Percentiles rank a stretch among this genome's conserved stretches.
phyloP scores from a whole-genome alignment of 2,888 invertebrate genomes.

The Ectobius pallidus region DNA sequence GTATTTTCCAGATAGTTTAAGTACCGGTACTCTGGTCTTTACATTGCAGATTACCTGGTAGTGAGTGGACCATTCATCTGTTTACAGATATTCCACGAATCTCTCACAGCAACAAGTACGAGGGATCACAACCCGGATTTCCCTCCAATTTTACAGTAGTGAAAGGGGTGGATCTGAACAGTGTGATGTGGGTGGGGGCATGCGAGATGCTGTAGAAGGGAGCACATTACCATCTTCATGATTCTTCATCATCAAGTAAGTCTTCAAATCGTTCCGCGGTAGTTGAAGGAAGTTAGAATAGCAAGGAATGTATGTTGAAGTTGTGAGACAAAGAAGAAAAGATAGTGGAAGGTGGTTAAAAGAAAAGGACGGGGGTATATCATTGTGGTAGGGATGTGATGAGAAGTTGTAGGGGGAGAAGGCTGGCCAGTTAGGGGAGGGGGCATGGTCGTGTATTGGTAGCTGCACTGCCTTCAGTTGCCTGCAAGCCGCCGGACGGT shows the following conservation, averaged over 20 bases:
- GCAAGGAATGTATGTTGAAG: not conserved
- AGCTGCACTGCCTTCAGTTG: slow-evolving; percentile 21
- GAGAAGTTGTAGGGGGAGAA: not conserved
- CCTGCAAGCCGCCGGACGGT: slow-evolving; percentile 9
- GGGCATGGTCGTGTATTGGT: slow-evolving; percentile 3
- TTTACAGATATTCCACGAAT: too few species aligned
- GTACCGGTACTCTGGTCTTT: too few species aligned
- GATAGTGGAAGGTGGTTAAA: not conserved
- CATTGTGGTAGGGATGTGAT: not conserved
- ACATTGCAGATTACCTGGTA: too few species aligned
- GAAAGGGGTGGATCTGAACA: too few species aligned
- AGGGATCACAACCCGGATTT: not conserved
- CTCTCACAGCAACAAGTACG: not conserved
- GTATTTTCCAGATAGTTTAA: too few species aligned
- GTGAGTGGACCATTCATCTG: too few species aligned
- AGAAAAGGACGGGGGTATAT: too few species aligned
- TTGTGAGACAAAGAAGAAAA: not conserved
- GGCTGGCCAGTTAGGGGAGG: slow-evolving; percentile 11
- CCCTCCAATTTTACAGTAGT: not conserved
- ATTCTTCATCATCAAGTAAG: not conserved
- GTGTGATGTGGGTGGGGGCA: too few species aligned
- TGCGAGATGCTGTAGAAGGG: too few species aligned
- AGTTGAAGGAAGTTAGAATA: not conserved
- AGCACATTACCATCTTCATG: not conserved
- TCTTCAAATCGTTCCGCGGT: not conserved